Evolutionary conservation across 2,888 invertebrate species (phyloP).

Genomic region (Timandra comae): DNA sequence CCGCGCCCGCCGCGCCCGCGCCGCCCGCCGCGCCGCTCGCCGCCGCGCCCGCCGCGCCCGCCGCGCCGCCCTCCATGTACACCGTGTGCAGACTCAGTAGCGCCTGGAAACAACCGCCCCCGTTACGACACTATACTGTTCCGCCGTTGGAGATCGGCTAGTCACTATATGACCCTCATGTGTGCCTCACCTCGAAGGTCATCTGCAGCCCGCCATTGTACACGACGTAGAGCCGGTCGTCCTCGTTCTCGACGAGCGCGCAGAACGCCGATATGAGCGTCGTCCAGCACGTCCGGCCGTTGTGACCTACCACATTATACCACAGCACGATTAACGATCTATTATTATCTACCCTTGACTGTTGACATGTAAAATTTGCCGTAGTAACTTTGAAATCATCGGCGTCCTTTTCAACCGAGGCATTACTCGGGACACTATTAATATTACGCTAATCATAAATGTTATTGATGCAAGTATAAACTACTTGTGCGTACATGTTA

Average conservation of each 20-base stretch:
- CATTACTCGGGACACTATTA: too few relatives aligned
- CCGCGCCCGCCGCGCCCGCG: constrained; percentile 44
- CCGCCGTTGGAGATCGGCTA: too few relatives aligned
- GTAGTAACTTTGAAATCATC: too few relatives aligned
- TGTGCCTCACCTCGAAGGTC: constrained; percentile 80
- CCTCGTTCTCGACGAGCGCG: constrained; percentile 91
- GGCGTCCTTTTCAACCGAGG: too few relatives aligned
- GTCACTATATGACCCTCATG: too few relatives aligned
- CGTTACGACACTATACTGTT: too few relatives aligned
- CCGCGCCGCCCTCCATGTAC: constrained; percentile 93
- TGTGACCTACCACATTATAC: constrained; percentile 86
- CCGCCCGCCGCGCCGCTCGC: constrained; percentile 83
- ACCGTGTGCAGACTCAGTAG: constrained; percentile 94
- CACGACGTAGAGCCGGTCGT: constrained; percentile 92
- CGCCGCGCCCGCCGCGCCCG: constrained; percentile 70
- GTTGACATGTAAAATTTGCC: too few relatives aligned
- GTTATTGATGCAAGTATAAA: too few relatives aligned
- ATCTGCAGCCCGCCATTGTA: constrained; percentile 91
- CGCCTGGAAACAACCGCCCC: constrained; percentile 79
- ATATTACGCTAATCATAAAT: too few relatives aligned
- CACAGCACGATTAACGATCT: too few relatives aligned
- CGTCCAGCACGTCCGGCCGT: constrained; percentile 94
- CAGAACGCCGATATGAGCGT: constrained; percentile 94
- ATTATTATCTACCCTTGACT: too few relatives aligned
- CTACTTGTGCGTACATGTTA: too few relatives aligned